Evolutionary conservation across 2,797 vertebrate species (phyloP), one percentile per base, ranked within the genome.

Genomic region (Todus mexicanus): DNA sequence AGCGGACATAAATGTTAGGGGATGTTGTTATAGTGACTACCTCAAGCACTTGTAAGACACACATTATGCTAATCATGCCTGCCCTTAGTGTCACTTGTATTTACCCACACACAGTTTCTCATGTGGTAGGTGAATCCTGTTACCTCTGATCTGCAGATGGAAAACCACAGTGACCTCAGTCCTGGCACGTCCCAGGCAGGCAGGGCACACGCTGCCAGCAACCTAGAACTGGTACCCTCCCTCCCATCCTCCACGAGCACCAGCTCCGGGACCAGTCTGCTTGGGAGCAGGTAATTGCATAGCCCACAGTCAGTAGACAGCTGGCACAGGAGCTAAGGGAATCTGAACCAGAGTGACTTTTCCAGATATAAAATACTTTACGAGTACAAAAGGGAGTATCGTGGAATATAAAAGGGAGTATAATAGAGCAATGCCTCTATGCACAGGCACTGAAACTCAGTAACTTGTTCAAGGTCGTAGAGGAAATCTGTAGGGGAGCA

Each of bases 1-100:
- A 95, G 94, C 96, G 97, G 97, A 97, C 97, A 95, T 85, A 89
- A 73, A 95, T 96, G 94, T 91, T 73, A 63, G 90, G 85, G 17
- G 56, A 79, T 90, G 91, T 77, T 94, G 91, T 79, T 84, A 38
- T 7, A 82, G 79, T 77, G 94, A 80, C 85, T 93, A 84, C 86
- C 80, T 84, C 70, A 20, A 89, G 80, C 89, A 26, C 79, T 80
- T 66, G 82, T 87, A 42, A 84, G 90, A 70, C 89, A 82, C 61
- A 14, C 59, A 91, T 83, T 78, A 95, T 16, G 84, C 18, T 75
- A 84, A 80, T 74, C 70, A 77, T 7, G 15, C 66, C 79, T 89
- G 73, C 54, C 66, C 84, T 79, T 15, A 3, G 54, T 85, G 91
- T 70, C 93, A 68, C 76, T 76, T 18, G 7, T 3, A 38, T 35